phyloP scores from a whole-genome alignment of 2,888 invertebrate genomes.

The Lepidochrysops patricia region DNA sequence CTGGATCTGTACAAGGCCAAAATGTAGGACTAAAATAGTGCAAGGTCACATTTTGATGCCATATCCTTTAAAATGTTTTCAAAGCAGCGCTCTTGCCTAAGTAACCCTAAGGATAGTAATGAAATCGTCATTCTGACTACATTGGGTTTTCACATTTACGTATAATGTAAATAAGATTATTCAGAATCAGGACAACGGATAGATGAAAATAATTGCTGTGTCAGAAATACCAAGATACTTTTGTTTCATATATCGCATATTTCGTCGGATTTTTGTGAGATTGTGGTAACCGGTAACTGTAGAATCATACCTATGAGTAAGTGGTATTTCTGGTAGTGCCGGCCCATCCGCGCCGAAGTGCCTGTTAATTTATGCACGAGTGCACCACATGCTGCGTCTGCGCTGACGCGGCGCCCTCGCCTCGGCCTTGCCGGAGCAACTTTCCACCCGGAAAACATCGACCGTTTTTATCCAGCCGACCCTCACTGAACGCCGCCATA shows the following conservation, averaged over 20 bases:
- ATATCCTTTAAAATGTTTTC: background rate
- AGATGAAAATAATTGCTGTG: too few relatives aligned
- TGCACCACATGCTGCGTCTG: background rate
- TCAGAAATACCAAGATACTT: background rate
- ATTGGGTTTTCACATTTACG: too few relatives aligned
- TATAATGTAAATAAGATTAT: too few relatives aligned
- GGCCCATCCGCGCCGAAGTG: background rate
- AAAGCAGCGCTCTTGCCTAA: background rate
- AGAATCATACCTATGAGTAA: background rate
- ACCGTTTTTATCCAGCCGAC: constrained; percentile 34
- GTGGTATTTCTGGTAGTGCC: background rate
- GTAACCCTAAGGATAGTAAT: too few relatives aligned
- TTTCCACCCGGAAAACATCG: constrained; percentile 58
- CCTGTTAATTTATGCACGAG: background rate
- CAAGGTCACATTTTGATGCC: background rate
- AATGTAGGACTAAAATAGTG: background rate
- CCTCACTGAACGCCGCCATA: constrained; percentile 34
- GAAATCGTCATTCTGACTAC: background rate
- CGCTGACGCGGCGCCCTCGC: constrained; percentile 41
- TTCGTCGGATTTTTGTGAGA: too few relatives aligned
- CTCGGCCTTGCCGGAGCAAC: constrained; percentile 57
- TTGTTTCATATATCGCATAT: background rate
- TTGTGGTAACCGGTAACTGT: too few relatives aligned
- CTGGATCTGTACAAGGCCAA: constrained; percentile 1
- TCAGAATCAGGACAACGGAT: too few relatives aligned